Base-by-base conservation (phyloP, 1,140 invertebrate species). In the Drosophila paulistorum region DNA sequence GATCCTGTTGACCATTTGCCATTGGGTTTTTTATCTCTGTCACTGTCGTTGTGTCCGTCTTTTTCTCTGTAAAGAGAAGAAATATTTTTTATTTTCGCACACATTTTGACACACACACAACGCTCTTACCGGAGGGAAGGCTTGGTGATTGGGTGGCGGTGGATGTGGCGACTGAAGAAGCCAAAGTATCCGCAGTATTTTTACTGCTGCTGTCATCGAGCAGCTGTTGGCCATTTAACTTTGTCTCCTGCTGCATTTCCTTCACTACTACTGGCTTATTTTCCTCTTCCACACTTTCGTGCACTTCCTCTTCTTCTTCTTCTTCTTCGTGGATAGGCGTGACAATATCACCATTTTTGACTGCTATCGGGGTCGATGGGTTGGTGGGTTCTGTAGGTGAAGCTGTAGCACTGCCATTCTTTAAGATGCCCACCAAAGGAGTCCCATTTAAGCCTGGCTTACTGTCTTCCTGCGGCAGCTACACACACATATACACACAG, bases 381-480 rank as follows among this genome's bases (percentile, higher is more conserved):
- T 74, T 75, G 26, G 58, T 76, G 10, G 80, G 68, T 23, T 75
- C 45, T 51, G 10, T 1, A 10, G 45, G 62, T 14, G 73, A 60
- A 7, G 81, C 58, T 23, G 73, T 75, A 41, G 79, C 84, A 68
- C 66, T 90, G 69, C 91, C 91, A 76, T 92, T 92, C 73, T 92
- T 92, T 20, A 92, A 71, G 55, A 92, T 92, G 63, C 91, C 82
- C 35, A 92, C 91, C 66, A 92, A 79, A 9, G 90, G 84, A 41
- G 81, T 76, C 23, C 90, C 90, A 60, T 91, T 91, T 7, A 20
- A 51, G 30, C 91, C 77, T 4, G 84, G 75, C 65, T 83, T 91
- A 67, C 90, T 91, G 59, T 92, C 92, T 55, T 92, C 92, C 17
- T 87, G 79, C 11, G 92, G 87, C 65, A 93, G 74, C 92, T 92